These are phyloP conservation scores for Lordiphosa andalusiaca DNA, from an alignment of 2,888 invertebrate species.

Conservation along the genomic window DNA sequence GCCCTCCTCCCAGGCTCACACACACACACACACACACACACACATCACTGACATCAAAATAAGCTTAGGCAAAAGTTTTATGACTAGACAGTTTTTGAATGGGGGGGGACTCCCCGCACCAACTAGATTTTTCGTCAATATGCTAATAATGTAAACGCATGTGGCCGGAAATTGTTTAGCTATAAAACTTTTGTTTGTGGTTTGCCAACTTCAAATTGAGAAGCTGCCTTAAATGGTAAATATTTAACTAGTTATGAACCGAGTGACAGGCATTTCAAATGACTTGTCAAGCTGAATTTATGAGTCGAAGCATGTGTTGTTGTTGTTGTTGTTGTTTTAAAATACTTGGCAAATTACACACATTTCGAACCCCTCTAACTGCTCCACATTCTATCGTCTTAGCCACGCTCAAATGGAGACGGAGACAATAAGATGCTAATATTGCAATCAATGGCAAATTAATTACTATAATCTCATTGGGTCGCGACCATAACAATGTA, in stretches of 20 bases:
- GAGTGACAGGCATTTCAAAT: conserved; percentile 18
- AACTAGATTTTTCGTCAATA: conserved; percentile 52
- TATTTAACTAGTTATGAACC: conserved; percentile 32
- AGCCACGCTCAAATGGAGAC: conserved; percentile 24
- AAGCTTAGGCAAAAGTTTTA: conserved; percentile 58
- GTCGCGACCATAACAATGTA: conserved; percentile 18
- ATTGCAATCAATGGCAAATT: conserved; percentile 58
- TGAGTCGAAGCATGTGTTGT: too few relatives aligned
- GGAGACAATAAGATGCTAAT: conserved; percentile 44
- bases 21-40: conserved; percentile 6
- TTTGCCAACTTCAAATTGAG: conserved; percentile 34
- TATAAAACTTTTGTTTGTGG: conserved; percentile 64
- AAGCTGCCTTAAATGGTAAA: conserved; percentile 16
- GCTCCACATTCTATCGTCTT: conserved; percentile 22
- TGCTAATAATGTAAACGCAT: conserved; percentile 66
- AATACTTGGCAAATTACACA: too few relatives aligned
- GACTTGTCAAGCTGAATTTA: not conserved
- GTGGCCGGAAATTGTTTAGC: conserved; percentile 67
- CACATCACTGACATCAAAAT: conserved; percentile 35
- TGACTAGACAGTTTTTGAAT: conserved; percentile 61
- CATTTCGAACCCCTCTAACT: too few relatives aligned
- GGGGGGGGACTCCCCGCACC: conserved; percentile 1
- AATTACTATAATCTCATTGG: conserved; percentile 61
- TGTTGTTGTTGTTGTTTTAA: too few relatives aligned
- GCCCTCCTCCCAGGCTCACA: not conserved